Conservation (phyloP, 2,888 invertebrate species). For the Cephalotes varians region DNA sequence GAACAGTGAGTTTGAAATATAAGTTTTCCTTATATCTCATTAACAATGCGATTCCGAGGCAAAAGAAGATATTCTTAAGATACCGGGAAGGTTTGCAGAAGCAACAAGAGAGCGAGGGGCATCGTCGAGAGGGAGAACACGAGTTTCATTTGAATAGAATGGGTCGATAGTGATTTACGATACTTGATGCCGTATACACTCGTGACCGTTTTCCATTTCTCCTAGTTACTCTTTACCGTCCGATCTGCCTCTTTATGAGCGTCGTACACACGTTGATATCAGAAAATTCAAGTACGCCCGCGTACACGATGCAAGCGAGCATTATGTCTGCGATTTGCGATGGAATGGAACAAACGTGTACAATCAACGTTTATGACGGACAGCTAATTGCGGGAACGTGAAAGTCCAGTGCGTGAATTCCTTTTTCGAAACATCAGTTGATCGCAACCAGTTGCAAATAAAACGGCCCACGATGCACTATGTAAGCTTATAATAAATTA, state of each 20-base stretch:
- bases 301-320: background rate
- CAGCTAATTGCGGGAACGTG: conserved; percentile 12
- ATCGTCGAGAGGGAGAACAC: conserved; percentile 72
- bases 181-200: conserved; percentile 69
- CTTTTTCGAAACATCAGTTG: background rate
- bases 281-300: conserved; percentile 35
- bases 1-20: conserved; percentile 8
- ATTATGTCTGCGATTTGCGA: background rate
- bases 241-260: conserved; percentile 53
- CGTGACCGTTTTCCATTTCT: conserved; percentile 76
- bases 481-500: background rate
- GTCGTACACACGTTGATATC: conserved; percentile 26
- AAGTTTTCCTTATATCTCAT: conserved; percentile 55
- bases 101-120: conserved; percentile 62
- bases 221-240: conserved; percentile 59
- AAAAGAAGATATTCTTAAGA: conserved; percentile 61
- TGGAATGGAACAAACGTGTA: conserved; percentile 25
- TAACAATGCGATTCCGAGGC: conserved; percentile 53
- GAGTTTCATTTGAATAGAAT: conserved; percentile 83
- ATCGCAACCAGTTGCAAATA: background rate
- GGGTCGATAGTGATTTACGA: conserved; percentile 82
- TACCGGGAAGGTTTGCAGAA: conserved; percentile 55
- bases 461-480: background rate
- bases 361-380: conserved; percentile 28
- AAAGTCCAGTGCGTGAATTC: background rate